Conservation (phyloP, 2,888 invertebrate genomes). For the Rutpela maculata region DNA sequence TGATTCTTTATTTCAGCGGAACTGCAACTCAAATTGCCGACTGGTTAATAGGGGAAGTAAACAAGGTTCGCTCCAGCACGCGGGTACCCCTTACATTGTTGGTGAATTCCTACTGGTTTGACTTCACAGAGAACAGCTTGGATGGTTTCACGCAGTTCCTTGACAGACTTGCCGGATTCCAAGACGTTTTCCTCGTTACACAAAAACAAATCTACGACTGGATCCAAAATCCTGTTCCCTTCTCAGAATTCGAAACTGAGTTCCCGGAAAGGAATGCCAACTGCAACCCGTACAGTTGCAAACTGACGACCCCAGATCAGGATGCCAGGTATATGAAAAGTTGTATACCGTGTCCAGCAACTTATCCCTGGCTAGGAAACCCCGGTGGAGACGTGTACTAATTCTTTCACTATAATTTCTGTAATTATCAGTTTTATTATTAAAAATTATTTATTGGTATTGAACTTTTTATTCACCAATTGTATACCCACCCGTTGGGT, state of each 20-base stretch:
- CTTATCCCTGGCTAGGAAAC: conserved; percentile 74
- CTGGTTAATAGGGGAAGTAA: conserved; percentile 74
- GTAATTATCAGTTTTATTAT: neutral
- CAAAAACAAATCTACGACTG: conserved; percentile 72
- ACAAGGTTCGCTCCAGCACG: conserved; percentile 70
- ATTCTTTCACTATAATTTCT: neutral
- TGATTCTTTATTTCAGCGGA: conserved; percentile 61
- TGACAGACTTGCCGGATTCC: conserved; percentile 63
- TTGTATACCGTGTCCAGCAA: conserved; percentile 72
- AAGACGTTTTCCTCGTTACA: conserved; percentile 73
- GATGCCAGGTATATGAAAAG: conserved; percentile 70
- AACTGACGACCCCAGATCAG: conserved; percentile 56
- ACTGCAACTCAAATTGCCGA: conserved; percentile 67
- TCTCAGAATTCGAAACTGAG: conserved; percentile 60
- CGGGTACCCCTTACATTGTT: conserved; percentile 75
- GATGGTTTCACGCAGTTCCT: conserved; percentile 68
- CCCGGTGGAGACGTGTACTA: conserved; percentile 66
- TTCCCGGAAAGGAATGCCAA: conserved; percentile 43
- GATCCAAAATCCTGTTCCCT: conserved; percentile 71
- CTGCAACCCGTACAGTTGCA: conserved; percentile 63
- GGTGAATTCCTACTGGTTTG: conserved; percentile 75
- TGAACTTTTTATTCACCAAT: neutral
- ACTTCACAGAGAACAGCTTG: conserved; percentile 62
- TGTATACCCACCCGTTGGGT: no score
- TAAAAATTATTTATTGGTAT: conserved; percentile 20